A percentile compares a stretch with the other conserved stretches of the same genome.
These are phyloP conservation scores for Propithecus deckenii DNA, from an alignment of 2,797 vertebrate species.

Conservation along the genomic window DNA sequence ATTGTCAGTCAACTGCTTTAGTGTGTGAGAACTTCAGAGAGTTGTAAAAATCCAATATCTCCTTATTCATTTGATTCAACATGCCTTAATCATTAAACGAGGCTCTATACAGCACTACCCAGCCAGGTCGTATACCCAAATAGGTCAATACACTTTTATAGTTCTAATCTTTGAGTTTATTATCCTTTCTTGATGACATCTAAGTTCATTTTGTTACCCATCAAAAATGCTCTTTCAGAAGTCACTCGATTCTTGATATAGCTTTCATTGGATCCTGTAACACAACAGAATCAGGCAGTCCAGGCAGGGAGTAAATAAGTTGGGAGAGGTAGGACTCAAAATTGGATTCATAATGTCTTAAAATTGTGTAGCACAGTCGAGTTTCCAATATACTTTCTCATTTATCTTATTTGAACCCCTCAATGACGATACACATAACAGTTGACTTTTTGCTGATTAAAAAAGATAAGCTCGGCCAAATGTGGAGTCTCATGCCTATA, in stretches of 20 bases:
- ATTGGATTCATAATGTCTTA: not conserved
- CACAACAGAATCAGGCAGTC: not conserved
- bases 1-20: not conserved
- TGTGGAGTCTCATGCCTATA: too few relatives aligned
- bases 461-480: not conserved
- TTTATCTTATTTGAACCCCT: not conserved
- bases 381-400: not conserved
- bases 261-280: not conserved
- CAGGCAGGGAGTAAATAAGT: not conserved
- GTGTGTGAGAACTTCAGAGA: not conserved
- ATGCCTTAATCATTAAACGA: not conserved
- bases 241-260: not conserved
- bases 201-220: not conserved
- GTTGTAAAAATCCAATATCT: not conserved
- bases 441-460: not conserved
- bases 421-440: not conserved
- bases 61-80: not conserved
- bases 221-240: conserved; percentile 33
- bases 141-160: not conserved
- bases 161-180: not conserved
- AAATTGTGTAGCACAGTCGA: not conserved
- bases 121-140: not conserved
- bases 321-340: not conserved
- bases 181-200: not conserved
- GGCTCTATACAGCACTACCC: not conserved